Evolutionary conservation across 1,140 invertebrate species (phyloP), one percentile per base, ranked within the genome.

Genomic region (Agraylea sexmaculata): DNA sequence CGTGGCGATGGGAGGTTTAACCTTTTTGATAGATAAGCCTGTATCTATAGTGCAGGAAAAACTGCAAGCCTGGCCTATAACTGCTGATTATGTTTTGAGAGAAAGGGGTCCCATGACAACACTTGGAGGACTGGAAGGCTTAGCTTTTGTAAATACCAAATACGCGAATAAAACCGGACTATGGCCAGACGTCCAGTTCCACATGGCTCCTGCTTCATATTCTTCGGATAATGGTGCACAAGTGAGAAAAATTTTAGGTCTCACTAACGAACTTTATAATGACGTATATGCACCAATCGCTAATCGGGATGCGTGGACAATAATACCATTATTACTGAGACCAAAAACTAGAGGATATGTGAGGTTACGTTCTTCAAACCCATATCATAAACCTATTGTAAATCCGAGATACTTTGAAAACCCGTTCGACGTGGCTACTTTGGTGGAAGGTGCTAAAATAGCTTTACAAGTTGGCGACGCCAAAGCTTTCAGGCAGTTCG

Each of bases 381-480:
- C 92, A 1, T 84, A 82, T 42, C 73, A 83, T 12, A 80, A 80
- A 53, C 92, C 92, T 0, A 55, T 80, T 7, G 87, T 97, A 45
- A 75, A 93, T 61, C 83, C 92, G 3, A 88, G 91, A 51, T 93
- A 92, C 53, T 84, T 92, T 40, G 71, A 77, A 33, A 73, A 90
- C 58, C 74, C 76, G 0, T 54, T 71, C 21, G 87, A 91, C 51
- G 77, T 87, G 0, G 70, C 73, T n/a, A 76, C 73, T 0, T 54
- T 90, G 6, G 76, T 87, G 0, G 83, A 90, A 62, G 87, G 86
- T n/a, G 78, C 78, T 1, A 84, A 83, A 57, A 75, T 83, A 31
- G 80, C 78, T 0, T 48, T 83, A 3, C 59, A 71, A 49, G 72
- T 88, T 1, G 78, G 75, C 22, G 74, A 83, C 43, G 79, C 82